These are phyloP conservation scores for Engraulis encrasicolus DNA, from an alignment of 2,113 vertebrate genomes.

Conservation along the genomic window DNA sequence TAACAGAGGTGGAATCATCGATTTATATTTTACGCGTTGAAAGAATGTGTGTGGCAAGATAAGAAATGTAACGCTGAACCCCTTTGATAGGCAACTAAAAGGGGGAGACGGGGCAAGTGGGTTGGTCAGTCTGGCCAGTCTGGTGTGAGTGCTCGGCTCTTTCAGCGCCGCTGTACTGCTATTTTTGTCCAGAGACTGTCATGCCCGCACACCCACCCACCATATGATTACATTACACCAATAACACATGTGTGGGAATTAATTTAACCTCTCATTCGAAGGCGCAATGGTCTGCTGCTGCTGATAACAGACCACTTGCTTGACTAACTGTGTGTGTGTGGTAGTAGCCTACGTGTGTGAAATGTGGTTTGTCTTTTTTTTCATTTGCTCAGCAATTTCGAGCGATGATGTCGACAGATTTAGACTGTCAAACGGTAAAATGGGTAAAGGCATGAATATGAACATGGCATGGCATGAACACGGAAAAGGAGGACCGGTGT, in stretches of 20 bases:
- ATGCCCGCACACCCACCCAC: not conserved
- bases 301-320: not conserved
- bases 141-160: not conserved
- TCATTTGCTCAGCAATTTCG: too few relatives aligned
- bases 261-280: not conserved
- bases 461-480: not conserved
- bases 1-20: too few relatives aligned
- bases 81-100: too few relatives aligned
- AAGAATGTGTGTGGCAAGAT: too few relatives aligned
- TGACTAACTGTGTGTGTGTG: not conserved
- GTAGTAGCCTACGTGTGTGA: too few relatives aligned
- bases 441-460: not conserved
- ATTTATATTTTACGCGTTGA: too few relatives aligned
- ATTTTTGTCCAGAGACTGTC: not conserved
- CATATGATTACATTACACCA: not conserved
- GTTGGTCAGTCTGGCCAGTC: not conserved
- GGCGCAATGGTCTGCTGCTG: not conserved
- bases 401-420: not conserved
- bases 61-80: too few relatives aligned
- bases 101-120: not conserved
- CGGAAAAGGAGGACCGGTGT: too few relatives aligned
- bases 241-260: not conserved
- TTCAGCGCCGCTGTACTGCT: conserved; percentile 5
- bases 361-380: not conserved
- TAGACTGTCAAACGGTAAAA: not conserved